A percentile compares a stretch with the other conserved stretches of the same genome.
Conservation (phyloP, 2,113 vertebrate species). For the Erythrolamprus reginae region DNA sequence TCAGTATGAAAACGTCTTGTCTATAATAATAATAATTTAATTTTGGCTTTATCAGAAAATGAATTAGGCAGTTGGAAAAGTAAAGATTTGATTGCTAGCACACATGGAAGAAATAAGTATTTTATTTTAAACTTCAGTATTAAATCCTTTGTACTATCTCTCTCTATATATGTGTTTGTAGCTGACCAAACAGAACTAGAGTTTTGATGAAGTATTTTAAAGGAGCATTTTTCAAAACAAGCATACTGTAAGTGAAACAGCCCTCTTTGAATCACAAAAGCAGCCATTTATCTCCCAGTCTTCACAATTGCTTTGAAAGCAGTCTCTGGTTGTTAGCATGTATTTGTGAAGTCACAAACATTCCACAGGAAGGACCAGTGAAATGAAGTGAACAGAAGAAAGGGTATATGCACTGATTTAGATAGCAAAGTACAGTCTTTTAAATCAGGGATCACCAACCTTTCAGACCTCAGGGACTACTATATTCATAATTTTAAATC, state of each 20-base stretch:
- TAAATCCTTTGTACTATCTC: neutral
- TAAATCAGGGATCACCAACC: neutral
- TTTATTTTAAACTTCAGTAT: neutral
- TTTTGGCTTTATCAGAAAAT: neutral
- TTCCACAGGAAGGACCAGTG: neutral
- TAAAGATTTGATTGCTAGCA: neutral
- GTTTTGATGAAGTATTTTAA: neutral
- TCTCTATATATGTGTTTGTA: neutral
- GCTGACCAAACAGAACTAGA: neutral
- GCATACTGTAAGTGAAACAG: neutral
- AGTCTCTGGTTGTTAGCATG: neutral
- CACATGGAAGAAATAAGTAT: neutral
- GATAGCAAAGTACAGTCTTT: neutral
- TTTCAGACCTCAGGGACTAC: no score
- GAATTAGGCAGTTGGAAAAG: neutral
- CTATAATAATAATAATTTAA: neutral
- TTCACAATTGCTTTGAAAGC: neutral
- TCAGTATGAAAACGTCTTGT: neutral
- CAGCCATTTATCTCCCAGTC: neutral
- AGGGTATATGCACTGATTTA: neutral
- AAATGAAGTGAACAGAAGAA: neutral
- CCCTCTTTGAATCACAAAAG: neutral
- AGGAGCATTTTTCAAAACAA: neutral
- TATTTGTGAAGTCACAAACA: neutral
- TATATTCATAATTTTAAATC: no score